These are phyloP conservation scores for Ischnus inquisitorius DNA, from an alignment of 2,888 invertebrate genomes.

Conservation along the genomic window DNA sequence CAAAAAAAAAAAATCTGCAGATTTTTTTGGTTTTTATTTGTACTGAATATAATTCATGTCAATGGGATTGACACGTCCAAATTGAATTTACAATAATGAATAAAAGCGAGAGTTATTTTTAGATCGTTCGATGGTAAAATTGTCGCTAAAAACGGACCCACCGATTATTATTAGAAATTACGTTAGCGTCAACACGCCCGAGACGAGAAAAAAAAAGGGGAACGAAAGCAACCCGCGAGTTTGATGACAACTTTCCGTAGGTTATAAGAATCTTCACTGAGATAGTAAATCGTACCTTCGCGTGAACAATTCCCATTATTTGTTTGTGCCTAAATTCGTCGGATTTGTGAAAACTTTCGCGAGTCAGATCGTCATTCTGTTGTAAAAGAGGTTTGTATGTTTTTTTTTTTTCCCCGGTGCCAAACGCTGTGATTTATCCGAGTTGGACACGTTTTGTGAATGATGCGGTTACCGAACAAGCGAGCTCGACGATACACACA, in stretches of 20 bases:
- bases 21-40: not conserved
- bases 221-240: conserved; percentile 1
- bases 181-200: conserved; percentile 57
- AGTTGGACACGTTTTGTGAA: conserved; percentile 55
- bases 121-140: conserved; percentile 26
- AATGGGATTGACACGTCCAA: too few species aligned
- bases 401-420: conserved; percentile 32
- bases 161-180: conserved; percentile 73
- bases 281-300: conserved; percentile 82
- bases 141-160: conserved; percentile 15
- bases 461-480: conserved; percentile 55
- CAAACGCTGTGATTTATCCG: conserved; percentile 60
- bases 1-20: conserved; percentile 21
- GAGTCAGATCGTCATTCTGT: conserved; percentile 66
- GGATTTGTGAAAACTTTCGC: conserved; percentile 26
- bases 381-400: conserved; percentile 33
- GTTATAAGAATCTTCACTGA: conserved; percentile 73
- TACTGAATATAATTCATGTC: not conserved
- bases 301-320: conserved; percentile 86
- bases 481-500: conserved; percentile 45
- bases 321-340: conserved; percentile 54
- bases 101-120: conserved; percentile 40
- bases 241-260: conserved; percentile 47
- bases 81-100: conserved; percentile 49
- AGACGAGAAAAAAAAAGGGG: conserved; percentile 18